Percentiles rank a stretch among this genome's conserved stretches.
These are phyloP conservation scores for Yponomeuta sedellus DNA, from an alignment of 2,888 invertebrate species.

Conservation along the genomic window DNA sequence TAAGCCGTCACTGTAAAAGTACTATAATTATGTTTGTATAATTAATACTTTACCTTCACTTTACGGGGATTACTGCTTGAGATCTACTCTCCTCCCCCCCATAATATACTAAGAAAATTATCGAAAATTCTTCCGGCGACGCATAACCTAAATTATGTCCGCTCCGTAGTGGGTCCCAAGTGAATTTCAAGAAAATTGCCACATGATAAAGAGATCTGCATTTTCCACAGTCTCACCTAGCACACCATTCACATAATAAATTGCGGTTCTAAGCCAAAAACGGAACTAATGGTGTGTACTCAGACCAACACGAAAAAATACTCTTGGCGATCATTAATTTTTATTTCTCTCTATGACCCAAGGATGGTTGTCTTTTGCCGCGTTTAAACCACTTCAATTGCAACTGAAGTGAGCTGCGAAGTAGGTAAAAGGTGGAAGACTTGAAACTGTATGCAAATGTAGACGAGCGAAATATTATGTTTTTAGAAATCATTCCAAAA, in stretches of 20 bases:
- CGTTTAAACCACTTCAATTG: not conserved
- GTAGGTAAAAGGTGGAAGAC: not conserved
- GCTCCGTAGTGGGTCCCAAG: too few relatives aligned
- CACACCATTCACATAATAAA: conserved; percentile 63
- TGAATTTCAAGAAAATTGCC: not conserved
- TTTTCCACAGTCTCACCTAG: not conserved
- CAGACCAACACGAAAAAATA: conserved; percentile 75
- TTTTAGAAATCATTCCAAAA: too few relatives aligned
- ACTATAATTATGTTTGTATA: too few relatives aligned
- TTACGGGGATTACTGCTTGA: too few relatives aligned
- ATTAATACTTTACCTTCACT: too few relatives aligned
- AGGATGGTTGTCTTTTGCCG: conserved; percentile 53
- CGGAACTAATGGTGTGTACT: conserved; percentile 72
- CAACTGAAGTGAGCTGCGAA: not conserved
- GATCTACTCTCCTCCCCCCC: too few relatives aligned
- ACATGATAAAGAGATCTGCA: not conserved
- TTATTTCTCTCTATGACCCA: conserved; percentile 67
- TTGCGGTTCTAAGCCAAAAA: conserved; percentile 66
- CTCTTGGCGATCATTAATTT: conserved; percentile 70
- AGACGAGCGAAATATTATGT: too few relatives aligned
- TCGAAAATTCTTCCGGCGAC: too few relatives aligned
- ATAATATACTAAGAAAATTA: too few relatives aligned
- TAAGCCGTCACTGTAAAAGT: too few relatives aligned
- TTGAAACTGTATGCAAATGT: too few relatives aligned
- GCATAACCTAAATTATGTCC: too few relatives aligned